Evolutionary conservation across 2,797 vertebrate genomes (phyloP).

Genomic region (Cuculus canorus): DNA sequence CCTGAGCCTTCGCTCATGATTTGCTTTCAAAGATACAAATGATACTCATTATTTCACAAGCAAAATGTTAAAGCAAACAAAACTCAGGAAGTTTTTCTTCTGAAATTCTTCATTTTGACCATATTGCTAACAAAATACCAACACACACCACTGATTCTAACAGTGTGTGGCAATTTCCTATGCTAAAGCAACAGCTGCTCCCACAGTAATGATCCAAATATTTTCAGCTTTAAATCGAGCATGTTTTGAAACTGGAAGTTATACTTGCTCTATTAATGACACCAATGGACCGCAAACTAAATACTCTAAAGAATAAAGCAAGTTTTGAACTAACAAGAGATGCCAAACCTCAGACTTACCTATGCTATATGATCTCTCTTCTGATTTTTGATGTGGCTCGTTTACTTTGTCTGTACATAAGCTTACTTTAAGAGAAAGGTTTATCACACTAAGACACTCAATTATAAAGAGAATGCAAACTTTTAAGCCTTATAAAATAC

Average conservation of each 20-base stretch:
- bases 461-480: background rate
- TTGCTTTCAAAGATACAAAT: background rate
- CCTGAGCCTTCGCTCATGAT: background rate
- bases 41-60: background rate
- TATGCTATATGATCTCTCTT: background rate
- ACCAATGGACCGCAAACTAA: background rate
- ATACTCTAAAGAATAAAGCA: background rate
- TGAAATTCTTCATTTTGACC: background rate
- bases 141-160: background rate
- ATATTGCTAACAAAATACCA: background rate
- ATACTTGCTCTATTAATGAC: background rate
- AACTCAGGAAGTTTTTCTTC: background rate
- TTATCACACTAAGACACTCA: rapidly evolving
- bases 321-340: background rate
- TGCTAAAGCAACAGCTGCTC: background rate
- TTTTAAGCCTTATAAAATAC: background rate
- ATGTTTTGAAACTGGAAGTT: background rate
- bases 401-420: background rate
- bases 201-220: background rate
- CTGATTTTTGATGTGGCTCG: background rate
- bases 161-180: background rate
- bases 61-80: background rate
- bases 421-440: background rate
- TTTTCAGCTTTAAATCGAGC: background rate
- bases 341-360: background rate